phyloP scores from a whole-genome alignment of 2,888 invertebrate genomes.

The Cylloceria caligata region DNA sequence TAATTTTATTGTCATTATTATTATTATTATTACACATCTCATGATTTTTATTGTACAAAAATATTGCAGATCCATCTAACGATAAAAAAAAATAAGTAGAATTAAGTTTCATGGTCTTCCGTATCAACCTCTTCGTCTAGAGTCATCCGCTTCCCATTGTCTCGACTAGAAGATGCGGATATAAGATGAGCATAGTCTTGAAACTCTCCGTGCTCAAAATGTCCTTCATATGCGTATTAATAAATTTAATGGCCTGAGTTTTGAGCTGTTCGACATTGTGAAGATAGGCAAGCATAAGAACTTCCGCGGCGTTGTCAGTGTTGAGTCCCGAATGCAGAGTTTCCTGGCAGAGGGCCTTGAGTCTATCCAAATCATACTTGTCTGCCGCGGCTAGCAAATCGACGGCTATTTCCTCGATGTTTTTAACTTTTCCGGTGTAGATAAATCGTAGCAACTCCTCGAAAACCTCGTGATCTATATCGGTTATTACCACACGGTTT shows the following conservation, averaged over 20 bases:
- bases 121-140: not conserved
- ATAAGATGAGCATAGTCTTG: not conserved
- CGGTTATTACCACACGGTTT: slow-evolving; percentile 98
- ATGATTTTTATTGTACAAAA: too few relatives aligned
- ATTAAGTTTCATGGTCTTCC: too few relatives aligned
- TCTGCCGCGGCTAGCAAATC: slow-evolving; percentile 99
- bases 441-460: slow-evolving; percentile 99
- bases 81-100: too few relatives aligned
- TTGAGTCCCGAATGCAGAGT: slow-evolving; percentile 97
- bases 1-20: too few relatives aligned
- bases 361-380: slow-evolving; percentile 98
- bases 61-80: too few relatives aligned
- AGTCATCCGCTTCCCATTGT: not conserved
- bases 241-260: slow-evolving; percentile 99
- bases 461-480: slow-evolving; percentile 99
- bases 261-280: slow-evolving; percentile 99
- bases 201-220: not conserved
- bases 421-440: slow-evolving; percentile 98
- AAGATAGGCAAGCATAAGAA: slow-evolving; percentile 97
- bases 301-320: slow-evolving; percentile 98
- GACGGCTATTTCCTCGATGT: slow-evolving; percentile 99
- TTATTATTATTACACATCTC: too few relatives aligned
- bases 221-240: slow-evolving; percentile 91
- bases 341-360: slow-evolving; percentile 99
- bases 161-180: not conserved